Percentiles rank a stretch among this genome's conserved stretches.
phyloP scores from a whole-genome alignment of 2,888 invertebrate species.

The Philonicus albiceps region DNA sequence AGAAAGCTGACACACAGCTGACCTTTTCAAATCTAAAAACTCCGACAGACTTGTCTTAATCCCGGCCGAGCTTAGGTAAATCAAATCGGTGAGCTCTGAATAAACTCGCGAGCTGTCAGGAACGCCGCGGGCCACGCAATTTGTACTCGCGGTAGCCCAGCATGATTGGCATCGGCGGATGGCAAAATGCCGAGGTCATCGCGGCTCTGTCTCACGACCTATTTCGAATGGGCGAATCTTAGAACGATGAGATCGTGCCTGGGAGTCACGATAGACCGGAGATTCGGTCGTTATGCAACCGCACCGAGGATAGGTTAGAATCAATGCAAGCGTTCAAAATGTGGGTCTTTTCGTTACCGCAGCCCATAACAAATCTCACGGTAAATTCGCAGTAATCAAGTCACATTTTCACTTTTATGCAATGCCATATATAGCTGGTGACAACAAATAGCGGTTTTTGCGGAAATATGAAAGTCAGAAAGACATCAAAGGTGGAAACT shows the following conservation, averaged over 20 bases:
- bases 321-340: constrained; percentile 7
- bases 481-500: background rate
- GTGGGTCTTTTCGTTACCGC: background rate
- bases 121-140: background rate
- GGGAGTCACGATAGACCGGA: background rate
- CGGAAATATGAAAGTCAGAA: background rate
- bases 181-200: constrained; percentile 22
- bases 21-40: background rate
- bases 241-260: constrained; percentile 15
- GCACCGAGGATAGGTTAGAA: background rate
- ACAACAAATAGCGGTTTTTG: background rate
- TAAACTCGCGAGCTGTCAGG: background rate
- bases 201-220: constrained; percentile 5
- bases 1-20: background rate
- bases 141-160: constrained; percentile 4
- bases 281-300: background rate
- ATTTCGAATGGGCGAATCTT: background rate
- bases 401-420: background rate
- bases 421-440: background rate
- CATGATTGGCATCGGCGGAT: constrained; percentile 1
- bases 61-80: background rate
- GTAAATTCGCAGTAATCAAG: background rate
- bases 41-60: background rate
- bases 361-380: background rate
- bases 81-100: background rate